These are phyloP conservation scores for Gallinago media DNA, from an alignment of 2,113 vertebrate species.

Conservation along the genomic window DNA sequence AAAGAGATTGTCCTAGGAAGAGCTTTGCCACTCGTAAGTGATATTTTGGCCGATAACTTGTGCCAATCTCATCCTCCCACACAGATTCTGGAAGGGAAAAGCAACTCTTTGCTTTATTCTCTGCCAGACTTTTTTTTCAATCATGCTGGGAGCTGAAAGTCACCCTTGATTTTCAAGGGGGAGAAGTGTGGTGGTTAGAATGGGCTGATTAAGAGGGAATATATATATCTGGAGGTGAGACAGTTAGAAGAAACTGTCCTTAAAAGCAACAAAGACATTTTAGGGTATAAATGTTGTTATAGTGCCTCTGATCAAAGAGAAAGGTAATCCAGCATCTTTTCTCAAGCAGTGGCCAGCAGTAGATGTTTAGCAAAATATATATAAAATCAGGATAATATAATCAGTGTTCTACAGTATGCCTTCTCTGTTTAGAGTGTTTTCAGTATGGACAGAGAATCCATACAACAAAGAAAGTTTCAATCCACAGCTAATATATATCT, in stretches of 20 bases:
- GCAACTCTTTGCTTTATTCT: background rate
- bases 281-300: background rate
- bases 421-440: background rate
- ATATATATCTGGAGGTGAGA: background rate
- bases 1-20: slow-evolving; percentile 29
- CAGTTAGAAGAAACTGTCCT: background rate
- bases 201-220: background rate
- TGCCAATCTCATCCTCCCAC: slow-evolving; percentile 31
- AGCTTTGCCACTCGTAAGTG: background rate
- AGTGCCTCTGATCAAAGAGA: background rate
- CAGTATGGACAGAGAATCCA: background rate
- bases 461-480: background rate
- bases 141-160: slow-evolving; percentile 23
- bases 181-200: background rate
- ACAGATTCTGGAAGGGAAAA: slow-evolving; percentile 28
- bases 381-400: background rate
- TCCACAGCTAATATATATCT: background rate
- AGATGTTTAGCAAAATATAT: background rate
- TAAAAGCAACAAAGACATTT: background rate
- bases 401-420: background rate
- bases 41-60: slow-evolving; percentile 41
- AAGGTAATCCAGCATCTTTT: background rate
- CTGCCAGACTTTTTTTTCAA: background rate
- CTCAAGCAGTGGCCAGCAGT: background rate
- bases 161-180: slow-evolving; percentile 18